These are phyloP conservation scores for Tetragonisca angustula DNA, from an alignment of 2,888 invertebrate species.

Conservation along the genomic window DNA sequence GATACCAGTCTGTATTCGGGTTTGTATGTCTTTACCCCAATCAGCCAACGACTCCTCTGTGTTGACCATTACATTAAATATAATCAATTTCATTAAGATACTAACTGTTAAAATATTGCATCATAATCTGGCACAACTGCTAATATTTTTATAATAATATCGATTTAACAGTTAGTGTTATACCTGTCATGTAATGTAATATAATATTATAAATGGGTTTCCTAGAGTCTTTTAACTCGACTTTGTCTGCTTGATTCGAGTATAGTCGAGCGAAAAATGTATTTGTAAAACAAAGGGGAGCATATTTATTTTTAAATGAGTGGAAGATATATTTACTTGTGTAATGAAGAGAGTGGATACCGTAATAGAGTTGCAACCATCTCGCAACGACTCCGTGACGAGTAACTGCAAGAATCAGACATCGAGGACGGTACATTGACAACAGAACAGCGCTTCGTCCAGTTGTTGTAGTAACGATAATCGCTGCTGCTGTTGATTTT, in stretches of 20 bases:
- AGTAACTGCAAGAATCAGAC: constrained; percentile 90
- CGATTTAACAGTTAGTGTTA: too few species aligned
- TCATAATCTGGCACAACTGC: too few species aligned
- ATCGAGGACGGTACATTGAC: constrained; percentile 89
- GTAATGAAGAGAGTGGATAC: constrained; percentile 88
- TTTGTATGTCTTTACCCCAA: constrained; percentile 87
- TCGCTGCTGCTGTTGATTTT: constrained; percentile 88
- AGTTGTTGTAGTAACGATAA: constrained; percentile 88
- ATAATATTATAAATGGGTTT: too few species aligned
- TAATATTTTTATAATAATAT: too few species aligned
- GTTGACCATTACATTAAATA: background rate
- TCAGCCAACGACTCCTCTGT: constrained; percentile 81
- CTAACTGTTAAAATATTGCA: background rate
- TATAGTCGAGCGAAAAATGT: too few species aligned
- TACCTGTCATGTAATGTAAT: too few species aligned
- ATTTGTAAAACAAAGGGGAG: background rate
- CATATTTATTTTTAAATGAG: background rate
- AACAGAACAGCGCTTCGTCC: constrained; percentile 87
- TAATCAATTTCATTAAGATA: background rate
- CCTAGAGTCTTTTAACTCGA: too few species aligned
- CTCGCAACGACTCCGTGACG: constrained; percentile 87
- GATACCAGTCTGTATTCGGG: constrained; percentile 86
- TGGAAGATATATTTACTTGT: constrained; percentile 85
- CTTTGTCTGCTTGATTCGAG: too few species aligned
- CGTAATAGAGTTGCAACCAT: constrained; percentile 88